Percentiles rank a stretch among this genome's conserved stretches.
Conservation (phyloP, 2,888 invertebrate genomes). For the Selenia dentaria region DNA sequence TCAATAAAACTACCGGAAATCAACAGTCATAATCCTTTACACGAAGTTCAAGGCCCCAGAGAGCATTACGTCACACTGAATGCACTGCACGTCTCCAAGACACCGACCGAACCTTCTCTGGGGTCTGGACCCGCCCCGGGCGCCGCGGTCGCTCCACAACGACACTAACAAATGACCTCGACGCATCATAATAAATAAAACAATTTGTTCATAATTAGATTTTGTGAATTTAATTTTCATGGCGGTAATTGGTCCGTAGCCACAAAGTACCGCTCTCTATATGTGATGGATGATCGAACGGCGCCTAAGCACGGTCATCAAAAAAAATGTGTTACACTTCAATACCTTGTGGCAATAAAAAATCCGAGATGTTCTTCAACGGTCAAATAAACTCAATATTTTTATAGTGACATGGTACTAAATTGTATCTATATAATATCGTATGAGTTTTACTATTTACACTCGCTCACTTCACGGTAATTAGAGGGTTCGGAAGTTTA, state of each 20-base stretch:
- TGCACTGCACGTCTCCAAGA: conserved; percentile 19
- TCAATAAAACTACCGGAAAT: background rate
- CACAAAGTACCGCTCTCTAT: conserved; percentile 79
- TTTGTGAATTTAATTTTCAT: conserved; percentile 85
- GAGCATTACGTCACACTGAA: conserved; percentile 31
- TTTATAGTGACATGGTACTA: conserved; percentile 3
- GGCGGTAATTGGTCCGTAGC: conserved; percentile 83
- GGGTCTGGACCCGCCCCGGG: conserved; percentile 70
- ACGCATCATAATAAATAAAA: conserved; percentile 85
- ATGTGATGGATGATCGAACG: conserved; percentile 82
- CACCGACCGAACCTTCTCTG: conserved; percentile 18
- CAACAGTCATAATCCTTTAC: conserved; percentile 4
- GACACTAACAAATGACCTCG: conserved; percentile 82
- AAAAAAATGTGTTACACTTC: conserved; percentile 9
- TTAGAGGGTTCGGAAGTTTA: conserved; percentile 80
- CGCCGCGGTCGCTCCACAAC: conserved; percentile 62
- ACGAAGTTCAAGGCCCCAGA: conserved; percentile 37
- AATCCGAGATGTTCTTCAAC: background rate
- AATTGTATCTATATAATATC: background rate
- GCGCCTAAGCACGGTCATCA: conserved; percentile 48
- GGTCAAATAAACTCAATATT: background rate
- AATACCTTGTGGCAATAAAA: conserved; percentile 14
- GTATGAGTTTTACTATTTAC: conserved; percentile 64
- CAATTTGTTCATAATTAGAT: conserved; percentile 85
- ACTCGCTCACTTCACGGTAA: conserved; percentile 70